phyloP scores from a whole-genome alignment of 2,113 vertebrate genomes.

The Rousettus leschenaultii region DNA sequence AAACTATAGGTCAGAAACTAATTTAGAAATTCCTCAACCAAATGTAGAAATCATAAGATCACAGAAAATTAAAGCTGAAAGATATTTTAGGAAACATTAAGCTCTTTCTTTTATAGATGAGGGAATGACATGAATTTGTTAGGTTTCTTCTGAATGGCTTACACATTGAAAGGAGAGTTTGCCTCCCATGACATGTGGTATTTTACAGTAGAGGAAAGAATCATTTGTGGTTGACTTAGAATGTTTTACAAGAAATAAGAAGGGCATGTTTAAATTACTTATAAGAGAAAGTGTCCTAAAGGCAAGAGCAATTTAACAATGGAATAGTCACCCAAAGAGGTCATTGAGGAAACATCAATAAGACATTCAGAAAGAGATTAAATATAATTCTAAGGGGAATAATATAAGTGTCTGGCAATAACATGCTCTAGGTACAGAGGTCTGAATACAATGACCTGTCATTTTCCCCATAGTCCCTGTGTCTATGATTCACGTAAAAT shows the following conservation, averaged over 20 bases:
- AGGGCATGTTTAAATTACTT: slow-evolving; percentile 76
- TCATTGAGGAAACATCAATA: slow-evolving; percentile 77
- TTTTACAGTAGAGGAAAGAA: slow-evolving; percentile 52
- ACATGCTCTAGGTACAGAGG: slow-evolving; percentile 60
- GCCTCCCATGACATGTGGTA: slow-evolving; percentile 14
- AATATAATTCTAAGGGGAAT: slow-evolving; percentile 74
- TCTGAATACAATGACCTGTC: slow-evolving; percentile 76
- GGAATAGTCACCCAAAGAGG: slow-evolving; percentile 72
- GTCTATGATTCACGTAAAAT: slow-evolving; percentile 76
- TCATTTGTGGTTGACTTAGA: slow-evolving; percentile 59
- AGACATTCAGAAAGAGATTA: slow-evolving; percentile 76
- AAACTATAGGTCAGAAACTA: not conserved
- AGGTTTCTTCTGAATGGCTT: slow-evolving; percentile 22
- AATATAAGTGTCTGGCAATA: slow-evolving; percentile 73
- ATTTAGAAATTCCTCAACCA: not conserved
- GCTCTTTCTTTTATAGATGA: not conserved
- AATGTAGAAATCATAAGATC: not conserved
- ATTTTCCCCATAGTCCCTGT: slow-evolving; percentile 51
- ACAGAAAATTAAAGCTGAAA: not conserved
- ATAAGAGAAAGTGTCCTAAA: slow-evolving; percentile 76
- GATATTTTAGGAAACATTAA: not conserved
- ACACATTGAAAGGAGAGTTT: not conserved
- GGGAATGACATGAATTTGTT: not conserved
- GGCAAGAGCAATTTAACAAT: slow-evolving; percentile 75
- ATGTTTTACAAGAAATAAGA: slow-evolving; percentile 73